Evolutionary conservation across 2,113 vertebrate species (phyloP).

Genomic region (Pao palembangensis): DNA sequence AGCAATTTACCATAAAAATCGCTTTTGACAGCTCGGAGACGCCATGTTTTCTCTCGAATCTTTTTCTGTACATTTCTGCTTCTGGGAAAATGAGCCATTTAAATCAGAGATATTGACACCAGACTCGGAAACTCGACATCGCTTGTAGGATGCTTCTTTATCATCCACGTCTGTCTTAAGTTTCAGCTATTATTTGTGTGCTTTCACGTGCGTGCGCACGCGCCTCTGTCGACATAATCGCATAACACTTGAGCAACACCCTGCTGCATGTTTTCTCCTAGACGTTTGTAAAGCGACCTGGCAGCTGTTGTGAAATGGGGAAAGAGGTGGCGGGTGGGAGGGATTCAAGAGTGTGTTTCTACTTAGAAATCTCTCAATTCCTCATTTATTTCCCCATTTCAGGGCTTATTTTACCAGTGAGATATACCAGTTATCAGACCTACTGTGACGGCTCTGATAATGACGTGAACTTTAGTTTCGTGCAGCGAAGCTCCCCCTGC

Average conservation of each 20-base stretch:
- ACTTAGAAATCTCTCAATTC: neutral
- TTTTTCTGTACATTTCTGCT: neutral
- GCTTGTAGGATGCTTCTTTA: too few species aligned
- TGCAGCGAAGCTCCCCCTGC: neutral
- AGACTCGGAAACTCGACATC: neutral
- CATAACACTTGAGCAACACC: conserved; percentile 42
- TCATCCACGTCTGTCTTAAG: neutral
- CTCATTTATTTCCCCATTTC: neutral
- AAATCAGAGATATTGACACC: neutral
- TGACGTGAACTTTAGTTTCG: neutral
- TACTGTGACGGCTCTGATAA: neutral
- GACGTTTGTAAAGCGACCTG: conserved; percentile 51
- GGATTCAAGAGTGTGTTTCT: conserved; percentile 14
- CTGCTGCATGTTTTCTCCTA: conserved; percentile 40
- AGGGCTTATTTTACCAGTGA: neutral
- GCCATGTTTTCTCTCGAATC: neutral
- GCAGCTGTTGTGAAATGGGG: conserved; percentile 59
- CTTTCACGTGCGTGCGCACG: conserved; percentile 21
- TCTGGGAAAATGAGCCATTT: neutral
- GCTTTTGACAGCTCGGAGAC: too few species aligned
- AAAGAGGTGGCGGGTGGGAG: neutral
- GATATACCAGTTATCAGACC: neutral
- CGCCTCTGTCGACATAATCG: conserved; percentile 35
- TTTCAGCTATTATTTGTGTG: conserved; percentile 15
- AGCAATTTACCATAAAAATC: too few species aligned